These are phyloP conservation scores for Acrossocheilus fasciatus DNA, from an alignment of 2,797 vertebrate genomes.

Conservation along the genomic window DNA sequence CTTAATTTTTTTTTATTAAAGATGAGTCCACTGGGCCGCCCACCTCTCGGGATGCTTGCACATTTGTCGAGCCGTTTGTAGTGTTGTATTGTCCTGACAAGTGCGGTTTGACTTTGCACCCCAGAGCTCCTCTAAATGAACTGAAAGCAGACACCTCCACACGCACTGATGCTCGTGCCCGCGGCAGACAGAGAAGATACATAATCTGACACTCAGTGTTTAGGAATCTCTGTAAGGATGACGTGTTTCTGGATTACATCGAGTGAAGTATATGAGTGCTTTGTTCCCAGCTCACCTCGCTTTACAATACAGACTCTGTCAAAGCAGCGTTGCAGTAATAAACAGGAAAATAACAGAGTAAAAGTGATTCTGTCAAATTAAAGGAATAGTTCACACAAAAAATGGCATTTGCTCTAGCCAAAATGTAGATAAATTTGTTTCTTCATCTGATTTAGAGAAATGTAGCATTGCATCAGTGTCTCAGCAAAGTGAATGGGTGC, in stretches of 20 bases:
- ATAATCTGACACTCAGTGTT: background rate
- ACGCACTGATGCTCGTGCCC: background rate
- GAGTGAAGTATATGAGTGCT: background rate
- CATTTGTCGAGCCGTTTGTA: background rate
- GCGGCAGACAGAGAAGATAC: background rate
- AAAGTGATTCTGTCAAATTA: no score
- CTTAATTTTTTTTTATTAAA: background rate
- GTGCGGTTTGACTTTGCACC: background rate
- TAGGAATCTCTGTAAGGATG: background rate
- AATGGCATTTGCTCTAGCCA: background rate
- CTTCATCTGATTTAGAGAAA: background rate
- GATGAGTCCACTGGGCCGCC: background rate
- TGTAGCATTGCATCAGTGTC: background rate
- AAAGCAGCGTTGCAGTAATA: background rate
- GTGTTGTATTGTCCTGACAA: background rate
- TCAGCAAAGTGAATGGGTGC: background rate
- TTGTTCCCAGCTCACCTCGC: background rate
- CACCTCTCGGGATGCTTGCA: background rate
- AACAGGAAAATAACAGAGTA: background rate
- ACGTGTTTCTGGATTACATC: background rate
- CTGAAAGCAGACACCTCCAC: conserved; percentile 9
- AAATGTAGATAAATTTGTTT: background rate
- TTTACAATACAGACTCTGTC: background rate
- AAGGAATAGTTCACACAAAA: no score
- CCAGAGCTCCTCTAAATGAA: conserved; percentile 22